Evolutionary conservation across 2,113 vertebrate species (phyloP), one percentile per base, ranked within the genome.

Genomic region (Procapra przewalskii): DNA sequence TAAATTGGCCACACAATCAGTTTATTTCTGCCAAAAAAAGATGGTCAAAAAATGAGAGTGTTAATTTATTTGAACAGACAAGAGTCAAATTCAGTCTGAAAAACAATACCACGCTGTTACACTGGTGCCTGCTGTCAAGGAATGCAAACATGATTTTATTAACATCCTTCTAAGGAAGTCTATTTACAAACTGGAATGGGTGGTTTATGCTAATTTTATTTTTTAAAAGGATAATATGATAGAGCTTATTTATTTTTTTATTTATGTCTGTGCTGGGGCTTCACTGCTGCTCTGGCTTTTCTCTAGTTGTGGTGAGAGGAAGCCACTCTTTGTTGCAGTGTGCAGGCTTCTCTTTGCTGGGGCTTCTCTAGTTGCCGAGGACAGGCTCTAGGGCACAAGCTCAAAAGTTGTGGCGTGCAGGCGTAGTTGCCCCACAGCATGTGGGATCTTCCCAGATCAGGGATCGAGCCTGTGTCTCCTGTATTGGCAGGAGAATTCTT

Each of bases 61-160:
- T 89, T 87, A 85, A 84, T 97, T 97, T 88, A 93, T 96, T 89
- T 97, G 82, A 97, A 54, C 33, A 94, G 91, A 82, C 55, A 23
- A 16, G 12, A 91, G 82, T 94, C 91, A 89, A 83, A 91, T 77
- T 48, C 43, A 62, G 54, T 81, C 59, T 17, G 40, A 83, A 40
- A 59, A 92, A 55, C 40, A 88, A 92, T n/a, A 55, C 54, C 86
- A 86, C 29, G 33, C 52, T 91, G 77, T 59, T 80, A 14, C 21
- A 23, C 36, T 27, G 67, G 60, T 17, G 12, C 14, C 1, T 62
- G 33, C 48, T 40, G 6, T 92, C 8, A 52, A 88, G 81, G 84
- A 81, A 60, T 33, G 16, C 77, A 54, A 77, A 36, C 25, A 7
- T 80, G 84, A 55, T 33, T 94, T 88, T 87, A 52, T 84, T 43